Evolutionary conservation across 1,140 invertebrate species (phyloP), one percentile per base, ranked within the genome.

Genomic region (Papilio glaucus): DNA sequence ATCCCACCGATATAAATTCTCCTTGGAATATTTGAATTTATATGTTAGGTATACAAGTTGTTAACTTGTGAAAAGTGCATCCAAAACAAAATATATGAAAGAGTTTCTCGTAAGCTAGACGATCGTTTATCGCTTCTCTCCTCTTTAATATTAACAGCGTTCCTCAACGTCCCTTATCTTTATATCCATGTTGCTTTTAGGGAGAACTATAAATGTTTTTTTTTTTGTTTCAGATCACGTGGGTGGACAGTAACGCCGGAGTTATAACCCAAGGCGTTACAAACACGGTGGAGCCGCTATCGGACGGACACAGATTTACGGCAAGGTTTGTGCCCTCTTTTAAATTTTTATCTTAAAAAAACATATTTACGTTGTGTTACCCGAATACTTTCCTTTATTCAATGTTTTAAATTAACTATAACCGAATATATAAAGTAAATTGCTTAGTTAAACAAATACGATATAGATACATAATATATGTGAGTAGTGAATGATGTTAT

Each of bases 231-330:
- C 90, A 97, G 96, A 98, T 98, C 74, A 98, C 97, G 62, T 98
- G 98, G 98, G 96, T 98, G 80, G 97, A 98, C 92, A 97, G 97
- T 18, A 94, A 96, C 29, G 96, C 96, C n/a, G 96, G 96, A 74
- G 96, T 97, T 29, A 93, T 98, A 57, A 96, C 95, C 29, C 95
- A 95, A 62, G 96, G 96, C 65, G 95, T 97, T 73, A 96, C 97
- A 75, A 95, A 96, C 80, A 95, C 95, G 15, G 95, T 95, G 53
- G 96, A 97, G 72, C 94, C 96, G n/a, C 91, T 97, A 78, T 92
- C 96, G 7, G 97, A 98, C 83, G 96, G 96, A 0, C 96, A 97
- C 73, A 94, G 97, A 73, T 96, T 95, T 84, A 97, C 96, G 12
- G 97, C 98, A 13, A 92, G 85, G 90, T 92, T 65, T 63, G 80